Percentiles rank a stretch among this genome's conserved stretches.
phyloP scores from a whole-genome alignment of 2,113 vertebrate species.

The Mionectes macconnelli region DNA sequence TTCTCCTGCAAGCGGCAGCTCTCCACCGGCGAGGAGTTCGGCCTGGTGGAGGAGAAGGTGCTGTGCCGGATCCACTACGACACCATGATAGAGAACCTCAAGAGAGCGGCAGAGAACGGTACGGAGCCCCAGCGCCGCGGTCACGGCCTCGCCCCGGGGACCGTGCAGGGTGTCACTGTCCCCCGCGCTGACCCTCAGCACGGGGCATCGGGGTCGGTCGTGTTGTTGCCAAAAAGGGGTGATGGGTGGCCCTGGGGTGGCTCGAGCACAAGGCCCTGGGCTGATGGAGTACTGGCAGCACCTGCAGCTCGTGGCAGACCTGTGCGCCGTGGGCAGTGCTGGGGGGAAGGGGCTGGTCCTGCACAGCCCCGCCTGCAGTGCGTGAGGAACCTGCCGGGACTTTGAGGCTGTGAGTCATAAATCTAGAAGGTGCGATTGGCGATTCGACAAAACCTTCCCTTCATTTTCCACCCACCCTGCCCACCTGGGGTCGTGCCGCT shows the following conservation, averaged over 20 bases:
- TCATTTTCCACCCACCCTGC: background rate
- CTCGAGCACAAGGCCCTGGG: background rate
- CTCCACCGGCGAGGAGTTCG: conserved; percentile 96
- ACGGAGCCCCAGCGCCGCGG: background rate
- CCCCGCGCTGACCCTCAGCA: rapidly evolving
- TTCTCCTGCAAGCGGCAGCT: conserved; percentile 97
- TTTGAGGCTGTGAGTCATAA: conserved; percentile 11
- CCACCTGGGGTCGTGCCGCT: background rate
- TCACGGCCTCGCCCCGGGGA: rapidly evolving
- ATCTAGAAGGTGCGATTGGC: conserved; percentile 8
- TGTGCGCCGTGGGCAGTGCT: rapidly evolving
- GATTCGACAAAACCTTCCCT: background rate
- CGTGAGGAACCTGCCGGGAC: background rate
- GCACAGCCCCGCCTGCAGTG: rapidly evolving
- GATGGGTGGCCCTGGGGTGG: background rate
- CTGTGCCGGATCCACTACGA: conserved; percentile 97
- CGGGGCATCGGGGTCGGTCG: rapidly evolving
- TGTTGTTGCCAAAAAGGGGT: rapidly evolving
- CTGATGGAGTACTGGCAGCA: background rate
- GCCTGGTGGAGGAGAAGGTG: conserved; percentile 96
- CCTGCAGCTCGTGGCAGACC: rapidly evolving
- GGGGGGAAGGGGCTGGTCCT: background rate
- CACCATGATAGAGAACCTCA: conserved; percentile 98
- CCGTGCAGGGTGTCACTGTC: rapidly evolving
- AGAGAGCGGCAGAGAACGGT: conserved; percentile 93